Evolutionary conservation across 2,113 vertebrate species (phyloP).

Genomic region (Syrrhaptes paradoxus): DNA sequence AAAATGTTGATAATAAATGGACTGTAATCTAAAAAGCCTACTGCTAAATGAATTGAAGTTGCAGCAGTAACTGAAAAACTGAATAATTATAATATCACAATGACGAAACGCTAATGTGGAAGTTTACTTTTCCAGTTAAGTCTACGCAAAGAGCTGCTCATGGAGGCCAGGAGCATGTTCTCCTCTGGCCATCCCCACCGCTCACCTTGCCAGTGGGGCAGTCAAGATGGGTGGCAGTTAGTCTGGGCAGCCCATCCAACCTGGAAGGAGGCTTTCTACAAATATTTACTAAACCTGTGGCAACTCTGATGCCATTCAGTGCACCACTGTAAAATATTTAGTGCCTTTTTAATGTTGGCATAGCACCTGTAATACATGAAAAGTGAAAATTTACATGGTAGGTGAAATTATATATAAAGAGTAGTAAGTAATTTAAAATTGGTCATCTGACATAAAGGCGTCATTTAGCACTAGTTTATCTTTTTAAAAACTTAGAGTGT

Average conservation of each 20-base stretch:
- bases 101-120: background rate
- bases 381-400: background rate
- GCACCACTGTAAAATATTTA: background rate
- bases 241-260: background rate
- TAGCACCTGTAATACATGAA: background rate
- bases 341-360: background rate
- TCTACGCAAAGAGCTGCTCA: background rate
- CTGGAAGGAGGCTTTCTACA: background rate
- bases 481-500: background rate
- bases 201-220: background rate
- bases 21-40: constrained; percentile 65
- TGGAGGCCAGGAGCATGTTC: background rate
- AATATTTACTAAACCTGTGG: background rate
- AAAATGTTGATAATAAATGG: constrained; percentile 74
- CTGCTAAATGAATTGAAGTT: constrained; percentile 72
- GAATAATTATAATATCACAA: constrained; percentile 32
- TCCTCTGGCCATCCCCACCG: background rate
- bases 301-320: background rate
- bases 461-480: background rate
- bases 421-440: background rate
- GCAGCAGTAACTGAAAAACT: constrained; percentile 50
- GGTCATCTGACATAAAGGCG: background rate
- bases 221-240: background rate
- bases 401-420: background rate
- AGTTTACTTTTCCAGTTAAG: constrained; percentile 6